phyloP scores from a whole-genome alignment of 2,797 vertebrate species.

The Onychomys arenicola region DNA sequence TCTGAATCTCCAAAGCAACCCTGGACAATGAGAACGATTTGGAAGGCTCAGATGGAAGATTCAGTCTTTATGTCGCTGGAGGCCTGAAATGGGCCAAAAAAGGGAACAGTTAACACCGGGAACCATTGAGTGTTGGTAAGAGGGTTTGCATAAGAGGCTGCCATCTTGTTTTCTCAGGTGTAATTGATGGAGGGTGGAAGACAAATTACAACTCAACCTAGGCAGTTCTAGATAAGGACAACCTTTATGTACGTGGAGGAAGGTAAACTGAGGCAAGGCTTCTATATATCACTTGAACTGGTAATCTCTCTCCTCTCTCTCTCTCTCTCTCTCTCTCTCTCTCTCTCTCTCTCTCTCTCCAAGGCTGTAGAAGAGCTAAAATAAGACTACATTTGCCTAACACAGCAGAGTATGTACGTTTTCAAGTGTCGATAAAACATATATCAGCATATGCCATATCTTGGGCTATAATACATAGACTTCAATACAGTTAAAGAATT shows the following conservation, averaged over 20 bases:
- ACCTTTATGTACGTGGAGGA: neutral
- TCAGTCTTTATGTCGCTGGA: neutral
- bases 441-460: neutral
- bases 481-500: neutral
- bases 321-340: no score
- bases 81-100: neutral
- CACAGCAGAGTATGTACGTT: neutral
- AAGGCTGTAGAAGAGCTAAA: no score
- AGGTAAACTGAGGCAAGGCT: no score
- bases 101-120: neutral
- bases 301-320: neutral
- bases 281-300: neutral
- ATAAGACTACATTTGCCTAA: neutral
- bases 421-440: neutral
- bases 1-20: neutral
- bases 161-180: neutral
- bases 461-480: neutral
- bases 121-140: neutral
- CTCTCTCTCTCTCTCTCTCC: no score
- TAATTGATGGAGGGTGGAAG: neutral
- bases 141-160: neutral
- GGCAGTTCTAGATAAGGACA: neutral
- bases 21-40: neutral
- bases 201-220: neutral
- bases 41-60: neutral